Conservation (phyloP, 2,113 vertebrate genomes). For the Nettapus auritus region DNA sequence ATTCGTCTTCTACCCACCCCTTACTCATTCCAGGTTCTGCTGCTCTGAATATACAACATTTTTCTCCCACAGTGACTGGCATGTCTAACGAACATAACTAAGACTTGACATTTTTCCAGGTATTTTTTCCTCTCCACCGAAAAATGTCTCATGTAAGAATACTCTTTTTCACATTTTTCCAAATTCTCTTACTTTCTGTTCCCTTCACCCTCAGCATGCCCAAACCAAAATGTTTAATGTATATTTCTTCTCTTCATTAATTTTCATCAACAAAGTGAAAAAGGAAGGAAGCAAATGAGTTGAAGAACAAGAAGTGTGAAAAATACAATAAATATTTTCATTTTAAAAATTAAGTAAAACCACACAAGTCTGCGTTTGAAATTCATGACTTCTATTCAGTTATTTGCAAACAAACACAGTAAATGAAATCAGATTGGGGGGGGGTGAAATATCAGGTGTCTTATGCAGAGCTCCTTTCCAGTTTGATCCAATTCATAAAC, state of each 20-base stretch:
- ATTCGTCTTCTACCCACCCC: background rate
- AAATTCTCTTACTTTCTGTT: background rate
- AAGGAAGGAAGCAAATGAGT: background rate
- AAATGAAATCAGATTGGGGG: accelerated
- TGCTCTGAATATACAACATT: background rate
- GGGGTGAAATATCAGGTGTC: background rate
- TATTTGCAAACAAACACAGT: background rate
- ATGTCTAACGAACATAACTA: background rate
- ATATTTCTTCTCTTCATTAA: background rate
- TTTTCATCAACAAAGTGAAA: background rate
- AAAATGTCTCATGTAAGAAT: background rate
- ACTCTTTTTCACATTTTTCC: background rate
- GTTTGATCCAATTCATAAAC: background rate
- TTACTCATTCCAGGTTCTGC: background rate
- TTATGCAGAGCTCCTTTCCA: background rate
- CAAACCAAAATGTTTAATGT: background rate
- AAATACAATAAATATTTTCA: background rate
- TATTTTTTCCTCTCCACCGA: background rate
- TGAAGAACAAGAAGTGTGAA: background rate
- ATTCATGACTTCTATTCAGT: background rate
- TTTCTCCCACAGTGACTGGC: background rate
- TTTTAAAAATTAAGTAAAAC: background rate
- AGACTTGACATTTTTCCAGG: background rate
- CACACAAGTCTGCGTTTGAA: background rate
- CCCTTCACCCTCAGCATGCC: background rate